Conservation (phyloP, 2,888 invertebrate genomes). For the Caenorhabditis imperialis region DNA sequence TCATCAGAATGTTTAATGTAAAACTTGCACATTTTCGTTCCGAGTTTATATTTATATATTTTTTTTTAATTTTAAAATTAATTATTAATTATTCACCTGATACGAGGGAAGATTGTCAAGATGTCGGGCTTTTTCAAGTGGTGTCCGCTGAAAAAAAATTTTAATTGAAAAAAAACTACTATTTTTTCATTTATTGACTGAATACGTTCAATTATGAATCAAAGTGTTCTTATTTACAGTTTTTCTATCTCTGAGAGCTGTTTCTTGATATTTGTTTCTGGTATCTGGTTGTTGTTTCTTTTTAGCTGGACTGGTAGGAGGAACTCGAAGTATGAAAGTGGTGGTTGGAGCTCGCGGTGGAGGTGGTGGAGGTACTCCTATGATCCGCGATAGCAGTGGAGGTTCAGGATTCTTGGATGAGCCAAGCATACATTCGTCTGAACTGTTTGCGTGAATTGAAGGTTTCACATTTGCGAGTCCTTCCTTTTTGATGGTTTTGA, state of each 20-base stretch:
- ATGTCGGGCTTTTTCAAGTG: constrained; percentile 78
- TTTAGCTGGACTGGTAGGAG: constrained; percentile 46
- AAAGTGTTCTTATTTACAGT: constrained; percentile 30
- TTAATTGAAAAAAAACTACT: too few species aligned
- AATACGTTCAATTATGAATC: neutral
- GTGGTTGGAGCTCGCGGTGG: constrained; percentile 64
- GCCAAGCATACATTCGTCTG: constrained; percentile 67
- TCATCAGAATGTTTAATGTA: constrained; percentile 29
- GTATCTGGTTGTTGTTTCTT: constrained; percentile 58
- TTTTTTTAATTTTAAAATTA: neutral
- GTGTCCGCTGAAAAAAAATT: constrained; percentile 75
- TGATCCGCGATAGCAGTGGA: constrained; percentile 68
- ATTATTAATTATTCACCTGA: constrained; percentile 66
- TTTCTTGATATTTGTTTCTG: constrained; percentile 63
- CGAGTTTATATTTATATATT: constrained; percentile 24
- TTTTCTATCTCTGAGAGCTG: constrained; percentile 60
- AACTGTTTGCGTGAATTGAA: too few species aligned
- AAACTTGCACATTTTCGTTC: neutral
- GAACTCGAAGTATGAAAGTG: constrained; percentile 56
- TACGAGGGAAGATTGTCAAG: constrained; percentile 78
- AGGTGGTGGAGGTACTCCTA: constrained; percentile 68
- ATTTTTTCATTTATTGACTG: constrained; percentile 2
- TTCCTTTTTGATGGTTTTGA: constrained; percentile 29
- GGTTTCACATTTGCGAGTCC: too few species aligned
- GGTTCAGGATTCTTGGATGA: constrained; percentile 62